Conservation (phyloP, 2,888 invertebrate genomes). For the Mythimna albipuncta region DNA sequence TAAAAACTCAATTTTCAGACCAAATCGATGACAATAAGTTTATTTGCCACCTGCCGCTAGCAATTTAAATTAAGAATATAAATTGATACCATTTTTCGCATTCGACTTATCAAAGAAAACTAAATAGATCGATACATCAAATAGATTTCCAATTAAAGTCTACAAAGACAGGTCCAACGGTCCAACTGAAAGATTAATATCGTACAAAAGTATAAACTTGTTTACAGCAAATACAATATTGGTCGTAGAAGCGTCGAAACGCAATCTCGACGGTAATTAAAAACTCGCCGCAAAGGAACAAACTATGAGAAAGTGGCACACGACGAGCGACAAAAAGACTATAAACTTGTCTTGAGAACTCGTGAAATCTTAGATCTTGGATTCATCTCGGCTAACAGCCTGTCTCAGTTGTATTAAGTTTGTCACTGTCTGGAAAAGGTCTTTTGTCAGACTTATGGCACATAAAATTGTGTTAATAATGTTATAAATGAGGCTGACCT, state of each 20-base stretch:
- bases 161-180: constrained; percentile 25
- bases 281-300: constrained; percentile 71
- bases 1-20: neutral
- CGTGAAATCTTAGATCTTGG: constrained; percentile 45
- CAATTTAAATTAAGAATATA: constrained; percentile 1
- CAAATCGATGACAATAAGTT: neutral
- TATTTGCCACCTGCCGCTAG: neutral
- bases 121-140: constrained; percentile 23
- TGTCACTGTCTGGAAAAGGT: constrained; percentile 7
- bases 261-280: constrained; percentile 81
- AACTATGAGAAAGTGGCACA: constrained; percentile 57
- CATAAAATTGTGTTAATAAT: constrained; percentile 4
- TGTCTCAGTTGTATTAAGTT: constrained; percentile 19
- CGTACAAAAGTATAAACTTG: constrained; percentile 65
- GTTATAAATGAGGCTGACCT: constrained; percentile 2
- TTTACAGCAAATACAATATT: constrained; percentile 70
- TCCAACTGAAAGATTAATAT: constrained; percentile 61
- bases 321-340: constrained; percentile 43
- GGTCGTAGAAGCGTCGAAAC: constrained; percentile 58
- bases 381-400: constrained; percentile 29
- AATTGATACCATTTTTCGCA: constrained; percentile 11
- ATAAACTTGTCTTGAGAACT: constrained; percentile 39
- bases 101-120: constrained; percentile 2
- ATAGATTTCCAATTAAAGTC: constrained; percentile 36
- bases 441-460: constrained; percentile 3